Percentiles rank a stretch among this genome's conserved stretches.
Conservation (phyloP, 2,113 vertebrate species). For the Sphaerodactylus townsendi region DNA sequence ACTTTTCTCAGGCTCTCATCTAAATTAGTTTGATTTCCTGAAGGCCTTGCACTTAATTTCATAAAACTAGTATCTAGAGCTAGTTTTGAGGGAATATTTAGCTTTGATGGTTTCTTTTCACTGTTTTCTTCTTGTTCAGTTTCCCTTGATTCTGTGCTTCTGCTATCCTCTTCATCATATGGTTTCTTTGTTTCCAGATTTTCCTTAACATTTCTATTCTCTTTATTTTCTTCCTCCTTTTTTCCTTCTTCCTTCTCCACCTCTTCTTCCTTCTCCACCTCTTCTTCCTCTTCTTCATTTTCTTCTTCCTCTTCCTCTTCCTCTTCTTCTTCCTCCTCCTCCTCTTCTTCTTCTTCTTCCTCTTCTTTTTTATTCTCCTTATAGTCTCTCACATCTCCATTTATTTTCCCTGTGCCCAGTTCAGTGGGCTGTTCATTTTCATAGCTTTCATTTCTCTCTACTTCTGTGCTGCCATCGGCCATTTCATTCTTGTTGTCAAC, state of each 20-base stretch:
- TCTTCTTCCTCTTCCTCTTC: slow-evolving; percentile 67
- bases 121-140: slow-evolving; percentile 68
- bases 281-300: not conserved
- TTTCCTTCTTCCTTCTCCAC: not conserved
- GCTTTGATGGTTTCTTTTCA: slow-evolving; percentile 85
- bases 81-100: slow-evolving; percentile 88
- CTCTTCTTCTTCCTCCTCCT: slow-evolving; percentile 58
- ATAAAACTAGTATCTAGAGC: slow-evolving; percentile 83
- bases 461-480: not conserved
- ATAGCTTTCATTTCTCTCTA: slow-evolving; percentile 43
- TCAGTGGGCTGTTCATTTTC: slow-evolving; percentile 47
- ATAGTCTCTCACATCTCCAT: slow-evolving; percentile 51
- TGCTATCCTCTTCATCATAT: too few relatives aligned
- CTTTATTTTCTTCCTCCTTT: slow-evolving; percentile 32
- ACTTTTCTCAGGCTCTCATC: slow-evolving; percentile 89
- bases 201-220: slow-evolving; percentile 47
- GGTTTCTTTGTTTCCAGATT: slow-evolving; percentile 22
- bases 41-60: slow-evolving; percentile 92
- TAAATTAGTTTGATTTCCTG: slow-evolving; percentile 94
- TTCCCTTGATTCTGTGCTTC: slow-evolving; percentile 32
- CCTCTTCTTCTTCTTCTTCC: slow-evolving; percentile 45
- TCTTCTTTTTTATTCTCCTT: slow-evolving; percentile 50
- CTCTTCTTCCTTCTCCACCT: not conserved
- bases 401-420: slow-evolving; percentile 32
- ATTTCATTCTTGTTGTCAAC: accelerated